Conservation (phyloP, 2,797 vertebrate species). For the Pempheris klunzingeri region DNA sequence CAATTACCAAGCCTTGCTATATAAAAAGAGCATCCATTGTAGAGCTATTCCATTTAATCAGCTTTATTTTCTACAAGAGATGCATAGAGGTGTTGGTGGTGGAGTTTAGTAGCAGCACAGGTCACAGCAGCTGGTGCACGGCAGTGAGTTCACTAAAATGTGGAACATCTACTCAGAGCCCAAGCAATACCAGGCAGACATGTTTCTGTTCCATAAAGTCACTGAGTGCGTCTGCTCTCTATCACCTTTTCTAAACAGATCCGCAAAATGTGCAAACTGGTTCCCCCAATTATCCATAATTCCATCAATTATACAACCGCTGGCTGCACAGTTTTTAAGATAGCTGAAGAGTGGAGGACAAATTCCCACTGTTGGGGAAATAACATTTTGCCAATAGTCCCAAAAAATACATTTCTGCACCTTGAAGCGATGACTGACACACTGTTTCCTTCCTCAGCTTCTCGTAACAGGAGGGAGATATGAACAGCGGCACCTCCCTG, state of each 20-base stretch:
- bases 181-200: background rate
- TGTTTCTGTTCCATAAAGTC: constrained; percentile 9
- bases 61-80: constrained; percentile 4
- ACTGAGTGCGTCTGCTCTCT: no score
- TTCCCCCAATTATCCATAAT: constrained; percentile 21
- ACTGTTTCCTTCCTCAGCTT: constrained; percentile 19
- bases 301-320: constrained; percentile 6
- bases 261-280: constrained; percentile 17
- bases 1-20: constrained; percentile 33
- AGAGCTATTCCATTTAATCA: constrained; percentile 10
- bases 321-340: constrained; percentile 19
- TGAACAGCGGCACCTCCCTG: constrained; percentile 57
- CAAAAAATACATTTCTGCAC: constrained; percentile 40
- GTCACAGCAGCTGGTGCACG: background rate
- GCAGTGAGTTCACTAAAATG: background rate
- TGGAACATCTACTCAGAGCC: background rate
- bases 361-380: background rate
- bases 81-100: background rate
- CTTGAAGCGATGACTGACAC: constrained; percentile 53
- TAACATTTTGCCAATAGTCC: constrained; percentile 18
- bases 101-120: background rate
- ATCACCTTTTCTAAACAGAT: constrained; percentile 16
- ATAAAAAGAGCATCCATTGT: constrained; percentile 2
- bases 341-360: constrained; percentile 7
- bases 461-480: constrained; percentile 19